Base-by-base conservation (phyloP, 2,888 invertebrate species). In the Dastarcus helophoroides region DNA sequence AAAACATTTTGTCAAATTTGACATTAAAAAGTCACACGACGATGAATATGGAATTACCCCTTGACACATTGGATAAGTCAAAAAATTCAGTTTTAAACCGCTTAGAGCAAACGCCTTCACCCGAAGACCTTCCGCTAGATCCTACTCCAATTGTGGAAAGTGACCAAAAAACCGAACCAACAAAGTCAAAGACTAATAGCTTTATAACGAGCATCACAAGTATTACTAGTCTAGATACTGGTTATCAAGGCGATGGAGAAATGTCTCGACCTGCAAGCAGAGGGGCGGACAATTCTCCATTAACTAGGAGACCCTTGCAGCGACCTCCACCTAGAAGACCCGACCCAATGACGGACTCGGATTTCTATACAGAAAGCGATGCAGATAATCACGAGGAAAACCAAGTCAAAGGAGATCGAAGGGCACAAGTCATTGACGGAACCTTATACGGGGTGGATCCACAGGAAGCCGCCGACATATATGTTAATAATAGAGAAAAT, bases 221-320 rank as follows among this genome's bases (percentile, higher is more conserved):
- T 54, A 85, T 86, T 37, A 84, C 85, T 14, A 91, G 90, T 60
- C 68, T 89, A 42, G 91, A 93, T 59, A 83, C 80, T n/a, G 91
- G 93, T 22, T 91, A 90, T 62, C 90, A 89, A 63, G 90, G 90
- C 6, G 86, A 86, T 60, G 86, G 86, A 3, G 86, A 86, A 64
- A 84, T 84, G 75, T 86, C 86, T 13, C 68, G 86, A 36, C 86
- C 86, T 1, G 85, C 81, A 0, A 86, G 86, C 46, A 71, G 86
- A 39, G 79, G 79, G 26, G 79, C 80, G 17, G 82, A 83, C 54
- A 79, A 79, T 52, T 79, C 81, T 3, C 73, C 73, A 3, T 62
- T 71, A 27, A 60, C 67, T 1, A 57, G 68, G 2, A 60, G 69
- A 46, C 68, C 68, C 3, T 39, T 56, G 14, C 56, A 53, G 43